Conservation (phyloP, 2,113 vertebrate genomes). For the Hucho hucho region DNA sequence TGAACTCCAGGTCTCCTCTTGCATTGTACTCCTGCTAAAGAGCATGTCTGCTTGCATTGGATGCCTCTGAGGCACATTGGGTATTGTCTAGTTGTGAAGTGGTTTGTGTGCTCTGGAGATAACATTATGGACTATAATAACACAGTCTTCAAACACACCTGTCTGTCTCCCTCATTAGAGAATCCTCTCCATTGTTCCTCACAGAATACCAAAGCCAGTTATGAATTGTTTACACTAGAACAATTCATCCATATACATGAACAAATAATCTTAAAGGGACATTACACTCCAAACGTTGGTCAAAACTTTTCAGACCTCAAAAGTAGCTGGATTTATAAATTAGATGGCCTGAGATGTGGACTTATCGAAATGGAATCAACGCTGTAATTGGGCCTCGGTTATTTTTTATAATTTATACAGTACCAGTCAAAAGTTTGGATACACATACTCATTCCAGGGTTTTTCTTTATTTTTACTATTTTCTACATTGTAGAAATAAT, state of each 20-base stretch:
- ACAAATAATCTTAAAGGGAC: no score
- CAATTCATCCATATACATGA: background rate
- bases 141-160: slow-evolving; percentile 73
- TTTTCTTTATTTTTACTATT: no score
- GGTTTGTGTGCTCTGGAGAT: slow-evolving; percentile 54
- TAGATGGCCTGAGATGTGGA: no score
- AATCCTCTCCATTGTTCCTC: background rate
- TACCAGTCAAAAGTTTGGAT: no score
- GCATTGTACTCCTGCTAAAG: slow-evolving; percentile 64
- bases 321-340: no score
- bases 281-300: no score
- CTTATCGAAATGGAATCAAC: no score
- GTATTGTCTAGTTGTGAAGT: slow-evolving; percentile 61
- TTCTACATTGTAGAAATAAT: no score
- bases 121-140: slow-evolving; percentile 55
- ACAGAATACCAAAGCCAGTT: background rate
- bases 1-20: slow-evolving; percentile 58
- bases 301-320: no score
- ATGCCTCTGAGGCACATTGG: slow-evolving; percentile 46
- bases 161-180: slow-evolving; percentile 48
- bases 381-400: no score
- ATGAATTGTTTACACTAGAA: background rate
- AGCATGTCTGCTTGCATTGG: slow-evolving; percentile 36
- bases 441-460: no score
- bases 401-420: no score